Base-by-base conservation (phyloP, 2,888 invertebrate genomes). In the Therioaphis trifolii region DNA sequence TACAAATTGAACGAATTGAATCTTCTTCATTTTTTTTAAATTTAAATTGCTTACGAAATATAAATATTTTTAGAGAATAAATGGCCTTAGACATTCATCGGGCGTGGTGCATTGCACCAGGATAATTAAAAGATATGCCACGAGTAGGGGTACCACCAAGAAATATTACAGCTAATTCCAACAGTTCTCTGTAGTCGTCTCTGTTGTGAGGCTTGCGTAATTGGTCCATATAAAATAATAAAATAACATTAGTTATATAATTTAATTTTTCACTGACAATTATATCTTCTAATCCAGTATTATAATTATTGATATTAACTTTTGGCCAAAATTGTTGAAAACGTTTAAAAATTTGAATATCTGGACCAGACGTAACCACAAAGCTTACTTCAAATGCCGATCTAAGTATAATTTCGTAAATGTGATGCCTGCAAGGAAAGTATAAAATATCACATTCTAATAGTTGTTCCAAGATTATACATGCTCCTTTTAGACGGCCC, bases 21-120 rank as follows among this genome's bases (percentile, higher is more conserved):
- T 61, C 11, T 61, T 27, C 61, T 61, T 61, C 11, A 61, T 27
- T 61, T 27, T 27, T 61, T 24, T 27, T 27, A 15, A 27, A 61
- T 61, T 61, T 27, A 61, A 61, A 27, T 27, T 61, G 27, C 18
- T 11, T 12, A 14, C 27, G 27, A 27, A 61, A 61, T 15, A 24
- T 61, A 27, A 27, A 27, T 61, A 24, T 61, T 61, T 27, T 61
- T 27, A 61, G 14, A 2, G 61, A 61, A 61, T 61, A 61, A 15
- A 61, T 61, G 61, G 61, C 61, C 61, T 61, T 61, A 12, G 61
- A 61, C 61, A 61, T 61, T 27, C 61, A 61, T 27, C 27, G 27
- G 14, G 61, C 61, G 18, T 61, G 61, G 27, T 61, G 27, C 61
- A 61, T 61, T 61, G 61, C 61, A 15, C 61, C 61, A 27, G 61